These are phyloP conservation scores for Canis aureus DNA, from an alignment of 2,113 vertebrate species.

Conservation along the genomic window DNA sequence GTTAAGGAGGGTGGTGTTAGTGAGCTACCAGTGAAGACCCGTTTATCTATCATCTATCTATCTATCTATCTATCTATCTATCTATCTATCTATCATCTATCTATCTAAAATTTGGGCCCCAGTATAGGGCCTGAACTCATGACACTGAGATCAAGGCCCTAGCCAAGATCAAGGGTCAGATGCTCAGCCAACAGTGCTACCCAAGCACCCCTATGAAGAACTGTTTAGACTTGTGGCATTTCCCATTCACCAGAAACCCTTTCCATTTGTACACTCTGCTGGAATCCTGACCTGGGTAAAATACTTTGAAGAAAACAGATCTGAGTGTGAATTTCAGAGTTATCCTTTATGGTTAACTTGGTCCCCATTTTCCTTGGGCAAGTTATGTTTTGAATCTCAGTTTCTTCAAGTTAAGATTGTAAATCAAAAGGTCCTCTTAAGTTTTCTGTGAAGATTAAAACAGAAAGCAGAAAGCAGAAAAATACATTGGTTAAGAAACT, in stretches of 20 bases:
- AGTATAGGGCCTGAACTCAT: background rate
- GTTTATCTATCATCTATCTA: too few species aligned
- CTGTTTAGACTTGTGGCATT: background rate
- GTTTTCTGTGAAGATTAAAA: background rate
- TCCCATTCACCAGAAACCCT: background rate
- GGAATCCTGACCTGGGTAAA: background rate
- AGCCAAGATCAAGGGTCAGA: background rate
- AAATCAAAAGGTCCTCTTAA: background rate
- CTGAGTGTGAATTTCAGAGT: background rate
- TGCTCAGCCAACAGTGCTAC: background rate
- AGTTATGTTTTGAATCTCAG: background rate
- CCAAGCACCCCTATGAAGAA: background rate
- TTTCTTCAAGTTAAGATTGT: slow-evolving; percentile 18
- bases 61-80: too few species aligned
- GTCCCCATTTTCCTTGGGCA: background rate
- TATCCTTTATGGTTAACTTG: background rate
- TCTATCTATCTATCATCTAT: too few species aligned
- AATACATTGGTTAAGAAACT: background rate
- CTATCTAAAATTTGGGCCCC: background rate
- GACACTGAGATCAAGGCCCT: background rate
- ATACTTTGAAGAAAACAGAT: background rate
- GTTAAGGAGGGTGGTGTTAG: background rate
- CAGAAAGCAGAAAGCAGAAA: background rate
- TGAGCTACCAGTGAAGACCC: background rate
- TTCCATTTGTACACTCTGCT: background rate